phyloP scores from a whole-genome alignment of 2,113 vertebrate genomes.

The Daboia siamensis region DNA sequence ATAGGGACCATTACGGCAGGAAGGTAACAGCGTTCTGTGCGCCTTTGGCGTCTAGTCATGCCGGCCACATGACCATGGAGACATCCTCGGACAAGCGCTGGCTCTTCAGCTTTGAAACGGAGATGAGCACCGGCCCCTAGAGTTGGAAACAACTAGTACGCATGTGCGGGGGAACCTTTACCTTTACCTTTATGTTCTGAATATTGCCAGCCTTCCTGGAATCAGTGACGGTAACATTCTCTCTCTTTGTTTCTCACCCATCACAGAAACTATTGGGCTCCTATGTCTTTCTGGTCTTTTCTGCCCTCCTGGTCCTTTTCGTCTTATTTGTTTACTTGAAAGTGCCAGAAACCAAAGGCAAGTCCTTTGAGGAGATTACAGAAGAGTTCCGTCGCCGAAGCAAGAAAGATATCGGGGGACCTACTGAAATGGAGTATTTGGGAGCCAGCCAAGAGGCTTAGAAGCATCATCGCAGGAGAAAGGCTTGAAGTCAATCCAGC shows the following conservation, averaged over 20 bases:
- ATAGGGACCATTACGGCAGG: no score
- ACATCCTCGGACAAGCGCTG: no score
- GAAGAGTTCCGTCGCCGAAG: conserved; percentile 78
- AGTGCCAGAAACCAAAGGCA: conserved; percentile 94
- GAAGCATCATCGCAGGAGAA: conserved; percentile 7
- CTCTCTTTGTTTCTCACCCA: neutral
- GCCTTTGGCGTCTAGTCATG: no score
- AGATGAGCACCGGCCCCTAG: no score
- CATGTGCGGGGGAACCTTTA: no score
- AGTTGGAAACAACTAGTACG: no score
- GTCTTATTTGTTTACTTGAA: conserved; percentile 81
- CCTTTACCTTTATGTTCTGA: no score
- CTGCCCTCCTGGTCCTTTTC: conserved; percentile 78
- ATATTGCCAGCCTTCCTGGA: neutral
- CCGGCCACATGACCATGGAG: no score
- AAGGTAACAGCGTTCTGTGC: no score
- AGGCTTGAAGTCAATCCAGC: neutral
- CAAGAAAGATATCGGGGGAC: neutral
- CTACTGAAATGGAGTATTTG: conserved; percentile 82
- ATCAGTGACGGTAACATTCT: neutral
- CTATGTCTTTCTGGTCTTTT: conserved; percentile 87
- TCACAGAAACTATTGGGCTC: conserved; percentile 74
- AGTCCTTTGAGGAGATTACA: conserved; percentile 88
- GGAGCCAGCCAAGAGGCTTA: conserved; percentile 69
- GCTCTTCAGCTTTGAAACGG: no score